phyloP scores from a whole-genome alignment of 2,888 invertebrate species.

The Drosophila austrosaltans region DNA sequence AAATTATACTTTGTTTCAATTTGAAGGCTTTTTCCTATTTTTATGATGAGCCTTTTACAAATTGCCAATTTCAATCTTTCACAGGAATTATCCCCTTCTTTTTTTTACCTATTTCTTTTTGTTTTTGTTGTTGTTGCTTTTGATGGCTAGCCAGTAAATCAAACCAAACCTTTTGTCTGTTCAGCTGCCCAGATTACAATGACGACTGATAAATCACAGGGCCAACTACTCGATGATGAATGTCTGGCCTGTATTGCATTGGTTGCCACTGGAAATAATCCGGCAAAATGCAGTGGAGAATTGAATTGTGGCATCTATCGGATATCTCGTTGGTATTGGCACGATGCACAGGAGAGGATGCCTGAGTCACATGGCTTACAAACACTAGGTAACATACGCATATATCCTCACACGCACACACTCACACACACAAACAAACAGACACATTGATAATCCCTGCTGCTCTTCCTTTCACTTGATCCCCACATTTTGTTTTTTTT shows the following conservation, averaged over 20 bases:
- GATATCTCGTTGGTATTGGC: constrained; percentile 75
- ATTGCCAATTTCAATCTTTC: too few species aligned
- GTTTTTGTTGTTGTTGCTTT: not conserved
- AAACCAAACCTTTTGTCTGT: constrained; percentile 6
- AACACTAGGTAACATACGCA: constrained; percentile 44
- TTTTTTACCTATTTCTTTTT: not conserved
- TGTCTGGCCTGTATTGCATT: constrained; percentile 76
- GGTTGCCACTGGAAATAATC: constrained; percentile 57
- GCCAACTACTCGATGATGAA: constrained; percentile 39
- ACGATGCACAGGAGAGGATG: constrained; percentile 55
- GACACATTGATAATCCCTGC: too few species aligned
- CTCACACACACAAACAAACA: constrained; percentile 15
- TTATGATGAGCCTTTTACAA: too few species aligned
- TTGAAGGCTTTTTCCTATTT: too few species aligned
- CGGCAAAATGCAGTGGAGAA: constrained; percentile 46
- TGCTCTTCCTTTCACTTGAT: constrained; percentile 9
- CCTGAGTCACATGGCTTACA: constrained; percentile 11
- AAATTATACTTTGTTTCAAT: too few species aligned
- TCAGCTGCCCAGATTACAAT: constrained; percentile 38
- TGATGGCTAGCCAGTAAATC: not conserved
- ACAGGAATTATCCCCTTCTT: not conserved
- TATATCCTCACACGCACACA: constrained; percentile 1
- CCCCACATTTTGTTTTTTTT: constrained; percentile 4
- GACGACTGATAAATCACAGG: constrained; percentile 1
- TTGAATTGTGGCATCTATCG: constrained; percentile 69